These are phyloP conservation scores for Aricia agestis DNA, from an alignment of 1,140 invertebrate genomes.

Conservation along the genomic window DNA sequence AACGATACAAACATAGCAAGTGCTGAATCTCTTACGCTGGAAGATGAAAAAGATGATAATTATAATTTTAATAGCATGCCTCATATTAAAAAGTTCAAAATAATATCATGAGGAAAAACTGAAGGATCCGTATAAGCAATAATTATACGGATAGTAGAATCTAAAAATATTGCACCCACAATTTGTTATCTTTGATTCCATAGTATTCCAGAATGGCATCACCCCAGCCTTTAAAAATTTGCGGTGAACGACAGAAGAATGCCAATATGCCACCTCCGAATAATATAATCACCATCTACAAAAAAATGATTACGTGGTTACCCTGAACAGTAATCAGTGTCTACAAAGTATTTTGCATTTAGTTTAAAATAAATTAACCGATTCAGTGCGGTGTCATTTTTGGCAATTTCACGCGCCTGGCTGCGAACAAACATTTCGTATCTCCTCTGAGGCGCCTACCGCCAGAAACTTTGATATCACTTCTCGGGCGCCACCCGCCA, in stretches of 20 bases:
- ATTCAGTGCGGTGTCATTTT: too few species aligned
- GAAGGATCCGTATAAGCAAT: too few species aligned
- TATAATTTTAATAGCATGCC: conserved; percentile 6
- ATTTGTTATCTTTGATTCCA: conserved; percentile 33
- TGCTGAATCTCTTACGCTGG: conserved; percentile 86
- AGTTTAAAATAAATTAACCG: too few species aligned
- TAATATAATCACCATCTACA: conserved; percentile 56
- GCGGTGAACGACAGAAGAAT: conserved; percentile 57
- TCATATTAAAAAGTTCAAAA: too few species aligned
- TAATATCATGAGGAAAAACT: too few species aligned
- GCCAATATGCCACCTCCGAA: conserved; percentile 46
- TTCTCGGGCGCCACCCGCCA: too few species aligned
- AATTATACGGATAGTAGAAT: too few species aligned
- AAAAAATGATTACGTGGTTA: conserved; percentile 13
- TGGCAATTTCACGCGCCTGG: too few species aligned
- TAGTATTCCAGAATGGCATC: conserved; percentile 40
- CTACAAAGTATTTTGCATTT: neutral
- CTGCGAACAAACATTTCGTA: too few species aligned
- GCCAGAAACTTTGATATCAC: too few species aligned
- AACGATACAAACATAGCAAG: conserved; percentile 85
- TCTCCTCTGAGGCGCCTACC: too few species aligned
- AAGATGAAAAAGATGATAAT: conserved; percentile 33
- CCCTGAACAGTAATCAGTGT: neutral
- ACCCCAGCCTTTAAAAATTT: conserved; percentile 58
- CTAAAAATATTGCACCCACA: conserved; percentile 39